Evolutionary conservation across 2,888 invertebrate genomes (phyloP), one percentile per base, ranked within the genome.

Genomic region (Xestia c-nigrum): DNA sequence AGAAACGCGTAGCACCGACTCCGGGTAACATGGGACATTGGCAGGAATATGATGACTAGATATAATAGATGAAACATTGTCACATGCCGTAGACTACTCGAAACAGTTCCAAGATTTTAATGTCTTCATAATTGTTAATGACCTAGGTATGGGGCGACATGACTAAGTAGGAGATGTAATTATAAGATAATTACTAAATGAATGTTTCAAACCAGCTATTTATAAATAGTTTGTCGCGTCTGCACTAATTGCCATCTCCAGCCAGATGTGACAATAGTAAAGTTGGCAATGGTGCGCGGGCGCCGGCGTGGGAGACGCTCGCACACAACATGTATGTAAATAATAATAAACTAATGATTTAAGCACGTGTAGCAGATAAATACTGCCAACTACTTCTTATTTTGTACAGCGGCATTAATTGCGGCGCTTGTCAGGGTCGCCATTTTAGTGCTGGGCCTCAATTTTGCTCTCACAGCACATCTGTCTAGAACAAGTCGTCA

Each of bases 281-380:
- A 85, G 90, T 86, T 87, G 74, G 86, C 85, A 79, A 85, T 40
- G 78, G 12, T 87, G 90, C 91, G 92, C 92, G 89, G 90, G 91
- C 92, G 92, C 91, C 90, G 85, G 82, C 83, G 92, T 91, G 89
- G 91, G 91, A 85, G 86, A 79, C 59, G 80, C 84, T 76, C 74
- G 40, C 64, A 64, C n/a, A 43, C 12, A 64, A 68, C 76, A 76
- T 76, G 72, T 71, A 83, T 76, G 71, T 73, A 71, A 65, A 68
- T 74, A 69, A 71, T 75, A 78, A 72, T 74, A 72, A 75, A 59
- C 78, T 57, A 70, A 73, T 73, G 73, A 86, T 70, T 66, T 70
- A 84, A 61, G 74, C 69, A 84, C 84, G 76, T 80, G 85, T 64
- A 46, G 68, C 21, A 38, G 55, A 74, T 79, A 84, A 76, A 72